Conservation (phyloP, 2,797 vertebrate genomes). For the Jordanella pulchra region DNA sequence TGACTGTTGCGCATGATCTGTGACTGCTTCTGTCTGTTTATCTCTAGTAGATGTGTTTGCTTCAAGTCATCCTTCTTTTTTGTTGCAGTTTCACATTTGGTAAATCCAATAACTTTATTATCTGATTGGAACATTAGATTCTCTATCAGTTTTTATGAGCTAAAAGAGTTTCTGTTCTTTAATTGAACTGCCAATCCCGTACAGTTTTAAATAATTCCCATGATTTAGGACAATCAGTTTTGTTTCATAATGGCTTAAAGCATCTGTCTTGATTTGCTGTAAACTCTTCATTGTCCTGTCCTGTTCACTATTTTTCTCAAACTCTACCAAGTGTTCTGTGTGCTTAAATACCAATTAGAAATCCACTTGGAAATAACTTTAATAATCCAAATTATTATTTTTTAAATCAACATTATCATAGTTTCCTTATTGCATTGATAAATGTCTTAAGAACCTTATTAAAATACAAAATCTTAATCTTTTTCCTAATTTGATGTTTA, state of each 20-base stretch:
- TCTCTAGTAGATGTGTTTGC: slow-evolving; percentile 7
- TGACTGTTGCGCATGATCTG: slow-evolving; percentile 60
- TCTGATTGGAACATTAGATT: no score
- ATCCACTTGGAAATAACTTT: not conserved
- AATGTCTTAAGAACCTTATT: no score
- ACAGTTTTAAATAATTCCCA: not conserved
- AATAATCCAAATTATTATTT: not conserved
- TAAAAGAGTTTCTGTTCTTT: not conserved
- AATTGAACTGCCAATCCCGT: not conserved
- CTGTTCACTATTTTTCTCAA: not conserved
- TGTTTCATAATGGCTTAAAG: not conserved
- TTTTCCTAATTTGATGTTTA: no score
- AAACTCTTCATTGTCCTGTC: not conserved
- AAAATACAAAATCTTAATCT: no score
- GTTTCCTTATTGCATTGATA: not conserved
- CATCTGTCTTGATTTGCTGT: not conserved
- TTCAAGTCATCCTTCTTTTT: slow-evolving; percentile 36
- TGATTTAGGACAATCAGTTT: not conserved
- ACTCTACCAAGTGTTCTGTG: not conserved
- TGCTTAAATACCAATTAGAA: not conserved
- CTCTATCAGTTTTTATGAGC: not conserved
- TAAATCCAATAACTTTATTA: no score
- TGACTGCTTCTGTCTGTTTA: slow-evolving; percentile 24
- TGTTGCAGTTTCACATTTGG: not conserved
- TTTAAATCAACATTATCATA: not conserved